phyloP scores from a whole-genome alignment of 2,888 invertebrate genomes.

The Megalurothrips usitatus region DNA sequence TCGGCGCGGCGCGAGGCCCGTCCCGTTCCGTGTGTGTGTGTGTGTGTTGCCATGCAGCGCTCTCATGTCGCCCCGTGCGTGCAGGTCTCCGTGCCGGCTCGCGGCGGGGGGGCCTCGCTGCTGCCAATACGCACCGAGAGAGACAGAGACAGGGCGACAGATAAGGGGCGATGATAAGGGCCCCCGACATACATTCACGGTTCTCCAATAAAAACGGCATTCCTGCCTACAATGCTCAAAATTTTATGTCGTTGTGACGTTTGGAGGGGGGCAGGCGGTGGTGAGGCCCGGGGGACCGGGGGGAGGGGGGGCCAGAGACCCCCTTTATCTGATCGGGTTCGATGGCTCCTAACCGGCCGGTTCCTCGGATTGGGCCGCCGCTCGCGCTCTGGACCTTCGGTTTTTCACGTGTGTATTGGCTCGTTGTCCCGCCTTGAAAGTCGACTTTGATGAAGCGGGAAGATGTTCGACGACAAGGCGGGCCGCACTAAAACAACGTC shows the following conservation, averaged over 20 bases:
- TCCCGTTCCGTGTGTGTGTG: not conserved
- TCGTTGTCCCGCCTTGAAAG: not conserved
- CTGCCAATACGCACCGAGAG: not conserved
- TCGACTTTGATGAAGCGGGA: constrained; percentile 11
- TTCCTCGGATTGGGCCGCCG: not conserved
- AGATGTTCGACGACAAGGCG: too few relatives aligned
- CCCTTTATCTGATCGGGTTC: constrained; percentile 12
- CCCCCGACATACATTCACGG: not conserved
- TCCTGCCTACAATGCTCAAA: constrained; percentile 17
- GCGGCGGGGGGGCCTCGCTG: not conserved
- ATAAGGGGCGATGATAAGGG: not conserved
- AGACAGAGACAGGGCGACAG: not conserved
- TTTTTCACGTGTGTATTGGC: not conserved
- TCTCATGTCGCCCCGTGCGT: not conserved
- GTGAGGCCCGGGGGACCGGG: too few relatives aligned
- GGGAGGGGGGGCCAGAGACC: too few relatives aligned
- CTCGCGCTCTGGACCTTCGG: not conserved
- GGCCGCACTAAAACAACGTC: too few relatives aligned
- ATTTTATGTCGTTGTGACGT: constrained; percentile 21
- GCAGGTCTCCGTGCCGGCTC: not conserved
- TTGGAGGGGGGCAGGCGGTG: too few relatives aligned
- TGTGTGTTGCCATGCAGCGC: not conserved
- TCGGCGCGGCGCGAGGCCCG: too few relatives aligned
- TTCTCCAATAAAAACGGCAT: constrained; percentile 19
- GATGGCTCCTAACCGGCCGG: constrained; percentile 7